Conservation (phyloP, 2,113 vertebrate genomes). For the Varanus salvator region DNA sequence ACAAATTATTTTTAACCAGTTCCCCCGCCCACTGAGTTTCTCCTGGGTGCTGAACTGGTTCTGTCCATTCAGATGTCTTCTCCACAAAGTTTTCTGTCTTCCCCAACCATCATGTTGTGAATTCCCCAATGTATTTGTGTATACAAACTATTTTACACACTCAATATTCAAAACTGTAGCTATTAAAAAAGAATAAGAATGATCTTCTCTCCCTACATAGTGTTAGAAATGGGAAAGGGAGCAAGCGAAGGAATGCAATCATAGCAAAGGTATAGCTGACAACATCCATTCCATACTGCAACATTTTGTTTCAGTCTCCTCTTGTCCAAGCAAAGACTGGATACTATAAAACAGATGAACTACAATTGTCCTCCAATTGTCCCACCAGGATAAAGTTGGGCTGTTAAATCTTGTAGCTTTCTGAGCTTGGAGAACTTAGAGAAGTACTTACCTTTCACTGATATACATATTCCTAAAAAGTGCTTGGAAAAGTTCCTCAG, state of each 20-base stretch:
- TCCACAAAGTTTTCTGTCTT: not conserved
- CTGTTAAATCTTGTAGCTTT: too few species aligned
- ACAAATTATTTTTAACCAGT: slow-evolving; percentile 64
- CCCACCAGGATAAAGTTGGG: too few species aligned
- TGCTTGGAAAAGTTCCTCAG: not conserved
- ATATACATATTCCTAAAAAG: too few species aligned
- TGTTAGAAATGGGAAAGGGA: too few species aligned
- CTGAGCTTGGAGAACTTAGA: too few species aligned
- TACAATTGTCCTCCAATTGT: not conserved
- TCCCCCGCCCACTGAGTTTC: slow-evolving; percentile 19
- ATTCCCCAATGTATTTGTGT: too few species aligned
- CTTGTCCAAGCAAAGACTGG: not conserved
- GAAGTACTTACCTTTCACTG: too few species aligned
- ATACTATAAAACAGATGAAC: not conserved
- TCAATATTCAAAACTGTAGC: not conserved
- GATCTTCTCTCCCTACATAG: not conserved
- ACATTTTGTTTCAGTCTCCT: too few species aligned
- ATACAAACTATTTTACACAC: not conserved
- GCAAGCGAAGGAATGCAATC: too few species aligned
- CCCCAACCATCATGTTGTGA: not conserved
- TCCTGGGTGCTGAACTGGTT: slow-evolving; percentile 23
- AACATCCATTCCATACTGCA: too few species aligned
- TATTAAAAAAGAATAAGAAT: too few species aligned
- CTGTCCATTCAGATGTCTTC: slow-evolving; percentile 12
- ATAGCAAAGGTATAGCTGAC: too few species aligned